These are phyloP conservation scores for Sesia bembeciformis DNA, from an alignment of 2,888 invertebrate genomes.

Conservation along the genomic window DNA sequence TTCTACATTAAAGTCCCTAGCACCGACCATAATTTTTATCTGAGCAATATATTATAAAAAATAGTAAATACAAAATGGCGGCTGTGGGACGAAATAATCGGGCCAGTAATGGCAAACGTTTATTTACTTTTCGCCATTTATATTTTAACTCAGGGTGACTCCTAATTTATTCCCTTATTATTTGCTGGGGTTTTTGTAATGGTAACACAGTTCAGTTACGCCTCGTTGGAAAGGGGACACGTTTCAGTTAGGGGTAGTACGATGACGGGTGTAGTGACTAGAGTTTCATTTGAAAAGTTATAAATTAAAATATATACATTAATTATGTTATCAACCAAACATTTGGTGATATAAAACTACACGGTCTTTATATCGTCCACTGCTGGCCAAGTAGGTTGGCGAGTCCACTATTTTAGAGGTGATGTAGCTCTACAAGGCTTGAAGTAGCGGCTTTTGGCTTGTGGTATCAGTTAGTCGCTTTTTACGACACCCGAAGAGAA, in stretches of 20 bases:
- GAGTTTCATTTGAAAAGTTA: neutral
- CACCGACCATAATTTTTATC: neutral
- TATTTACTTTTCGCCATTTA: conserved; percentile 71
- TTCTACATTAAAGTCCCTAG: neutral
- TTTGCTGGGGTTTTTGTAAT: conserved; percentile 47
- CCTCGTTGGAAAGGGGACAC: conserved; percentile 54
- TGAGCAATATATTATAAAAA: neutral
- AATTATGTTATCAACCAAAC: neutral
- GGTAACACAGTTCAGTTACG: conserved; percentile 56
- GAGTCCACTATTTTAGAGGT: no score
- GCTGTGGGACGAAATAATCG: conserved; percentile 61
- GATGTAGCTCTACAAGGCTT: no score
- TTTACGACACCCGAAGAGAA: no score
- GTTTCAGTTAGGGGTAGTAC: conserved; percentile 24
- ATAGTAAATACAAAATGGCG: conserved; percentile 49
- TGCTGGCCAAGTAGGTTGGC: no score
- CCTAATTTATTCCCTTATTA: conserved; percentile 24
- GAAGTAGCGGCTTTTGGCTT: no score
- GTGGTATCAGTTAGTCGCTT: no score
- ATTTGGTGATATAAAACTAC: no score
- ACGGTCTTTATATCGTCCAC: no score
- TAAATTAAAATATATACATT: neutral
- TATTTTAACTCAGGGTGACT: conserved; percentile 42
- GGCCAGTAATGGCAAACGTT: conserved; percentile 64
- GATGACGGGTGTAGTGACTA: conserved; percentile 7